A percentile compares a stretch with the other conserved stretches of the same genome.
Conservation (phyloP, 2,888 invertebrate species). For the Venusia cambrica region DNA sequence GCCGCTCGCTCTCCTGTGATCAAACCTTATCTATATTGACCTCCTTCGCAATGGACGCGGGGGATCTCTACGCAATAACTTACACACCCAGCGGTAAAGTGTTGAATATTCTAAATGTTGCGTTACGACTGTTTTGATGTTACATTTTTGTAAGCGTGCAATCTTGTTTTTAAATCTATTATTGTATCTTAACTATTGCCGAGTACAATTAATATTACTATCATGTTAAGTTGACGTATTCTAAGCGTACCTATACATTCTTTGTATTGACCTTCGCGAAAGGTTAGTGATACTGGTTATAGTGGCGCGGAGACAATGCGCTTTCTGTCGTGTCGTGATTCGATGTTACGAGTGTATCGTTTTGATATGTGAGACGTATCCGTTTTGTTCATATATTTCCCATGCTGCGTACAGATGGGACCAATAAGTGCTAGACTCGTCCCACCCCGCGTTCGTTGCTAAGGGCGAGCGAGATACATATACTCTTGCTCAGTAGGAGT, state of each 20-base stretch:
- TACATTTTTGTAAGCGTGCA: slow-evolving; percentile 58
- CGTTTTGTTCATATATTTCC: slow-evolving; percentile 47
- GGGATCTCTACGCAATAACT: slow-evolving; percentile 58
- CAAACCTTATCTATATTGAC: slow-evolving; percentile 56
- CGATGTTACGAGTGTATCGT: slow-evolving; percentile 55
- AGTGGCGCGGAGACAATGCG: slow-evolving; percentile 55
- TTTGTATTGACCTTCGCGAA: slow-evolving; percentile 78
- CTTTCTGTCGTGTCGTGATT: slow-evolving; percentile 57
- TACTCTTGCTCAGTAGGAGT: too few relatives aligned
- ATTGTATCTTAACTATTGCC: slow-evolving; percentile 61
- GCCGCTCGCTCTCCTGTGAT: slow-evolving; percentile 53
- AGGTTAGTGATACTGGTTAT: slow-evolving; percentile 80
- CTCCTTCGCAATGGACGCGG: slow-evolving; percentile 51
- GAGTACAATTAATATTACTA: slow-evolving; percentile 68
- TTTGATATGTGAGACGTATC: slow-evolving; percentile 62
- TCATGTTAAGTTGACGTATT: slow-evolving; percentile 72
- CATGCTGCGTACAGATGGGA: too few relatives aligned
- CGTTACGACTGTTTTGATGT: slow-evolving; percentile 53
- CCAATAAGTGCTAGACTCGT: too few relatives aligned
- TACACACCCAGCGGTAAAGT: slow-evolving; percentile 63
- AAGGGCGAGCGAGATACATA: too few relatives aligned
- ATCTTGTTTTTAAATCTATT: slow-evolving; percentile 50
- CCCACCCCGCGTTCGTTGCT: too few relatives aligned
- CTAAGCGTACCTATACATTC: slow-evolving; percentile 79
- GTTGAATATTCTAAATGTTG: slow-evolving; percentile 71